phyloP scores from a whole-genome alignment of 1,140 invertebrate species.

The Cydia splendana region DNA sequence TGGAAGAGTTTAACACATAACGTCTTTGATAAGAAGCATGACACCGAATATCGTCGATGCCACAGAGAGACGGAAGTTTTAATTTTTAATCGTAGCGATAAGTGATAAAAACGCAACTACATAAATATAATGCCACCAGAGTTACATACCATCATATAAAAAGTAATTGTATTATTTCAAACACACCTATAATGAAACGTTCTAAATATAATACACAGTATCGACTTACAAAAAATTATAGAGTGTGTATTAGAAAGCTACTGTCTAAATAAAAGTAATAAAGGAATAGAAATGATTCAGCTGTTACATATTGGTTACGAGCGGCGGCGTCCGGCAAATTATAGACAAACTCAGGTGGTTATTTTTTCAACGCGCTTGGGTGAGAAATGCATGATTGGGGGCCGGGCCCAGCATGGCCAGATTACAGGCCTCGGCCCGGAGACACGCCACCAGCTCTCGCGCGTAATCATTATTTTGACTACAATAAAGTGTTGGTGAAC shows the following conservation, averaged over 20 bases:
- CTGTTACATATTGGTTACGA: constrained; percentile 40
- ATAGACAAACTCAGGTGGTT: constrained; percentile 72
- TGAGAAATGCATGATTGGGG: constrained; percentile 78
- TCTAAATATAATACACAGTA: constrained; percentile 5
- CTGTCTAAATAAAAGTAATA: constrained; percentile 61
- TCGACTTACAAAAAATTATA: constrained; percentile 43
- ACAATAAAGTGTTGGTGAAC: constrained; percentile 72
- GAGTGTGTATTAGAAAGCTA: constrained; percentile 54
- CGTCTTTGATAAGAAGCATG: not conserved
- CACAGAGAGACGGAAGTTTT: not conserved
- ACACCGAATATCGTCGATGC: not conserved
- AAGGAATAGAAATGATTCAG: constrained; percentile 47
- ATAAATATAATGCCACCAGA: not conserved
- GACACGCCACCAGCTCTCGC: constrained; percentile 65
- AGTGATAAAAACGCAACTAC: not conserved
- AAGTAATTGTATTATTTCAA: not conserved
- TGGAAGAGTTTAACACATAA: not conserved
- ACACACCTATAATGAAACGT: not conserved
- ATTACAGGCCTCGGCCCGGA: constrained; percentile 70
- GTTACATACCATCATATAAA: not conserved
- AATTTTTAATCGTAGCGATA: not conserved
- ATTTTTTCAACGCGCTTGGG: constrained; percentile 78
- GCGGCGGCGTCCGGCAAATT: constrained; percentile 70
- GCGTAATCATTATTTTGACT: constrained; percentile 73
- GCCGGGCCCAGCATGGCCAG: constrained; percentile 58